Base-by-base conservation (phyloP, 2,888 invertebrate genomes). In the Saturnia japonica region DNA sequence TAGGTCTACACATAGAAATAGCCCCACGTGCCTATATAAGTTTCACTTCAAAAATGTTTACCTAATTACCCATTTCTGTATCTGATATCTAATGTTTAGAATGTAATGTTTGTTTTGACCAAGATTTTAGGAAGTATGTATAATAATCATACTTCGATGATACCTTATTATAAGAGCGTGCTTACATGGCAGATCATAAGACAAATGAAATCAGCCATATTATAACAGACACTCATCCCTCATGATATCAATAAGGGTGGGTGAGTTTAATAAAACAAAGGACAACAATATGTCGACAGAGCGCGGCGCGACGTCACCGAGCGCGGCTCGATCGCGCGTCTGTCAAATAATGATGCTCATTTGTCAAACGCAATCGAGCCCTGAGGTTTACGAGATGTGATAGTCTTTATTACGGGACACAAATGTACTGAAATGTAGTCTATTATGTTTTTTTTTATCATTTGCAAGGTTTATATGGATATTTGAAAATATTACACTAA, bases 261-360 rank as follows among this genome's bases (percentile, higher is more conserved):
- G 85, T 80, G 83, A 82, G 84, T 93, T 93, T 93, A 93, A 93
- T 93, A 94, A 93, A 93, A 93, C 92, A 93, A 91, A 93, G 88
- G 91, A 91, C 88, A 89, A 89, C 91, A 91, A 82, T 88, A 87
- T 91, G 93, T 91, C 88, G 91, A 85, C 91, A 88, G 81, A 77
- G 75, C 81, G 77, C 77, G 57, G 25, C 14, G 57, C 80, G 73
- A 72, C 76, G 68, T 70, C 68, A 72, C 77, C 74, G n/a, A 73
- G 57, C 76, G 76, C 81, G 81, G 79, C 83, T 83, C 87, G 91
- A 90, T 91, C 91, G 85, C 87, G 86, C 87, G 86, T 85, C 90
- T 91, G 93, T 91, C 93, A 91, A 91, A 92, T 94, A 92, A 94
- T 91, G 92, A 90, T 84, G 82, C 89, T 92, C 93, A 93, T 94